Conservation (phyloP, 1,140 invertebrate genomes). For the Hormaphis cornu region DNA sequence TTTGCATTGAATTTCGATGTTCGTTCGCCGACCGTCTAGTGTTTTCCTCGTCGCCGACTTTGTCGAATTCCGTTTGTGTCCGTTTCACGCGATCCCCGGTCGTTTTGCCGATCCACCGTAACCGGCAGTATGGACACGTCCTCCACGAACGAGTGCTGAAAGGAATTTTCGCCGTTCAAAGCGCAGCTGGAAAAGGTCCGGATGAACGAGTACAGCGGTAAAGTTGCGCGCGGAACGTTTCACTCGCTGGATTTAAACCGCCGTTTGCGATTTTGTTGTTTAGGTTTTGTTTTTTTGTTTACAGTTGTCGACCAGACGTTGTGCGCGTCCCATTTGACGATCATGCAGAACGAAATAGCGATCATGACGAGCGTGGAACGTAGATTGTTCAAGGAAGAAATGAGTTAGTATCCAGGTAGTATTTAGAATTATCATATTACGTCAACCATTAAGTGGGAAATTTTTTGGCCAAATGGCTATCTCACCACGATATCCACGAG, state of each 20-base stretch:
- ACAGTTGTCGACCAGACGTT: conserved; percentile 1
- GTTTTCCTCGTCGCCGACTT: too few species aligned
- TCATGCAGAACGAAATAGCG: neutral
- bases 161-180: neutral
- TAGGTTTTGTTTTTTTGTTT: neutral
- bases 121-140: too few species aligned
- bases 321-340: neutral
- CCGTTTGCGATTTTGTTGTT: neutral
- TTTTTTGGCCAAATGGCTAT: too few species aligned
- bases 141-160: neutral
- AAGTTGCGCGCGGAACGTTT: too few species aligned
- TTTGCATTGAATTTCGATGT: too few species aligned
- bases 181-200: neutral
- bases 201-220: neutral
- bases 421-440: neutral
- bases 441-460: too few species aligned
- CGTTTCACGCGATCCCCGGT: too few species aligned
- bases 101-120: too few species aligned
- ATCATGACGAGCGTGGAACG: neutral
- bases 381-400: neutral
- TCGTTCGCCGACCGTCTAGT: too few species aligned
- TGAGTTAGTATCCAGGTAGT: neutral
- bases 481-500: too few species aligned
- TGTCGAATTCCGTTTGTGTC: too few species aligned
- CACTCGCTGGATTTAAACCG: neutral